phyloP scores from a whole-genome alignment of 2,888 invertebrate genomes.

The Nephrotoma flavescens region DNA sequence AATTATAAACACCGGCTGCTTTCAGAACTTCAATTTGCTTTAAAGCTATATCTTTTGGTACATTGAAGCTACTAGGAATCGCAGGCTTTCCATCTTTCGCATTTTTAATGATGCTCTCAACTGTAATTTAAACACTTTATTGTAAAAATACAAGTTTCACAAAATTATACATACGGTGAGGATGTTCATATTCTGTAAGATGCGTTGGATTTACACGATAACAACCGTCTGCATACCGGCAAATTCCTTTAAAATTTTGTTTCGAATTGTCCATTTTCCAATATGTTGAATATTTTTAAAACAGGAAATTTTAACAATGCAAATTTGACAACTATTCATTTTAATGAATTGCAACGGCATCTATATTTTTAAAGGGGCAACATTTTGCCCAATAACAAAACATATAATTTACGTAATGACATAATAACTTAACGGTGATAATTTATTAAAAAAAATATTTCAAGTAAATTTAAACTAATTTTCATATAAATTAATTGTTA shows the following conservation, averaged over 20 bases:
- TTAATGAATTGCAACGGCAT: not conserved
- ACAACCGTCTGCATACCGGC: slow-evolving; percentile 63
- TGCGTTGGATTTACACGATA: slow-evolving; percentile 75
- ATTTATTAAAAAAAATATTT: too few species aligned
- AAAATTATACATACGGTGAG: slow-evolving; percentile 47
- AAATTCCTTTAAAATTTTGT: slow-evolving; percentile 25
- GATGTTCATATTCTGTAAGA: slow-evolving; percentile 65
- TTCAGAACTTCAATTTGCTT: not conserved
- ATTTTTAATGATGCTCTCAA: not conserved
- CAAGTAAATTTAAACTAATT: too few species aligned
- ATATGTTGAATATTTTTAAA: not conserved
- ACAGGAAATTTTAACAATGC: not conserved
- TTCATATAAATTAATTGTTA: too few species aligned
- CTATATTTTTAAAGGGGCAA: not conserved
- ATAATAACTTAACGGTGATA: too few species aligned
- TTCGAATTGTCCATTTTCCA: not conserved
- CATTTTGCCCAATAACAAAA: too few species aligned
- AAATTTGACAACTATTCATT: not conserved
- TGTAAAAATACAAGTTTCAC: not conserved
- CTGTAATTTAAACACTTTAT: not conserved
- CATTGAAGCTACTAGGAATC: not conserved
- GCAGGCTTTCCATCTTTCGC: not conserved
- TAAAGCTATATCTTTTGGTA: not conserved
- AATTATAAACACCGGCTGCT: not conserved
- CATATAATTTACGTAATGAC: too few species aligned